A percentile compares a stretch with the other conserved stretches of the same genome.
Conservation (phyloP, 23 tunicate genomes). For the Trididemnum clinides region DNA sequence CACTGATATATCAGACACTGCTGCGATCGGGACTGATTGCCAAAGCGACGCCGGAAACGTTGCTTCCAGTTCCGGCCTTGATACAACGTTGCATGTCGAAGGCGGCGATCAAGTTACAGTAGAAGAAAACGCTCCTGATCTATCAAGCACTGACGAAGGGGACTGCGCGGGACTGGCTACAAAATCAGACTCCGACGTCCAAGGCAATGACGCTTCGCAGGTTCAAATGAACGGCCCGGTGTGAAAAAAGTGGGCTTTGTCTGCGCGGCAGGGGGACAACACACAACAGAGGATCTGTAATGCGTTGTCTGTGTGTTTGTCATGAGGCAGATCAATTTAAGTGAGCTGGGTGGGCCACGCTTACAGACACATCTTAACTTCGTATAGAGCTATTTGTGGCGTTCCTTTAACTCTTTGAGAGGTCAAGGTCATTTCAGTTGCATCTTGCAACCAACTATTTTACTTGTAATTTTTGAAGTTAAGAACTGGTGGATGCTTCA, state of each 20-base stretch:
- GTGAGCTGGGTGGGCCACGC: neutral
- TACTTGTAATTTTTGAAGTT: neutral
- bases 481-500: neutral
- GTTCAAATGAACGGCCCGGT: constrained; percentile 8
- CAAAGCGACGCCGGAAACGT: neutral
- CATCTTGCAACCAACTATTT: no score
- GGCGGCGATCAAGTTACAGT: neutral
- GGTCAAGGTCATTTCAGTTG: no score
- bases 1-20: neutral
- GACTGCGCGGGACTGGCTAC: neutral
- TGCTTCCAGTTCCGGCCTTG: neutral
- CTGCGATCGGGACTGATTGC: neutral
- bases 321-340: neutral
- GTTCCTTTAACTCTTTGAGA: no score
- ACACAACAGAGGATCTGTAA: neutral
- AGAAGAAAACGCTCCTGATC: neutral
- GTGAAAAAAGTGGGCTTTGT: neutral
- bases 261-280: neutral
- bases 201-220: neutral
- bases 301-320: constrained; percentile 1
- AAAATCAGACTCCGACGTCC: neutral
- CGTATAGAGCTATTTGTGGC: no score
- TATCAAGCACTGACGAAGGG: neutral
- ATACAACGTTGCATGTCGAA: constrained; percentile 5
- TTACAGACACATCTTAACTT: no score